Conservation (phyloP, 2,888 invertebrate species). For the Agrotis exclamationis region DNA sequence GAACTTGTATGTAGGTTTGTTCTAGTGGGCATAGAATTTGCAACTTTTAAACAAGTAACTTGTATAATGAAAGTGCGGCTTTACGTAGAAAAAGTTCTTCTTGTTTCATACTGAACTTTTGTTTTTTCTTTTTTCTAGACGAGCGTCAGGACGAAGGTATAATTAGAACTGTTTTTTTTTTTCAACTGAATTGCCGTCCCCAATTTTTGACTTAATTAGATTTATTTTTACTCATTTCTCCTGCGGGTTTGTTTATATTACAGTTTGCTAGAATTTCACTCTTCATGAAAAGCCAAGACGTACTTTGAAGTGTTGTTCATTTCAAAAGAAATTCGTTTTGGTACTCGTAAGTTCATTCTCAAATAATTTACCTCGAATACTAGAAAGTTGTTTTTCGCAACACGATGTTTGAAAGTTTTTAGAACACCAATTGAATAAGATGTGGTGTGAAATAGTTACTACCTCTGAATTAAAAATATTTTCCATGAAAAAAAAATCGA, state of each 20-base stretch:
- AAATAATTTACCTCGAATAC: neutral
- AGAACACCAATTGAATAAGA: too few relatives aligned
- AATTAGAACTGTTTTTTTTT: slow-evolving; percentile 59
- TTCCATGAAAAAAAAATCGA: too few relatives aligned
- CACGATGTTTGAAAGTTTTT: too few relatives aligned
- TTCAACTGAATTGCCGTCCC: slow-evolving; percentile 40
- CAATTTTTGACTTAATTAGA: slow-evolving; percentile 51
- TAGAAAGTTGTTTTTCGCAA: neutral
- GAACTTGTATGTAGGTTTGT: too few relatives aligned
- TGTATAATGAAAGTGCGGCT: too few relatives aligned
- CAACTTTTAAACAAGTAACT: too few relatives aligned
- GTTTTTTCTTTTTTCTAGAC: neutral
- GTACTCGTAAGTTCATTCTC: neutral
- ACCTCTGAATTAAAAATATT: too few relatives aligned
- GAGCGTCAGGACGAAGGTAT: slow-evolving; percentile 39
- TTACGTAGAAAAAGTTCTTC: too few relatives aligned
- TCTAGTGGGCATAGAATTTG: too few relatives aligned
- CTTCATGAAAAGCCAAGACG: neutral
- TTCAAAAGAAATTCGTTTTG: neutral
- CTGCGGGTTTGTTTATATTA: slow-evolving; percentile 25
- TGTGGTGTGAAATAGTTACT: too few relatives aligned
- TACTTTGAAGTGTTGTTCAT: neutral
- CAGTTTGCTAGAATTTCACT: neutral
- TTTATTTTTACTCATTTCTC: slow-evolving; percentile 32
- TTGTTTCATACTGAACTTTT: neutral